These are phyloP conservation scores for Calvadosia cruxmelitensis DNA, from an alignment of 30 jellyfish, hydroid and myxozoan genomes.

Conservation along the genomic window DNA sequence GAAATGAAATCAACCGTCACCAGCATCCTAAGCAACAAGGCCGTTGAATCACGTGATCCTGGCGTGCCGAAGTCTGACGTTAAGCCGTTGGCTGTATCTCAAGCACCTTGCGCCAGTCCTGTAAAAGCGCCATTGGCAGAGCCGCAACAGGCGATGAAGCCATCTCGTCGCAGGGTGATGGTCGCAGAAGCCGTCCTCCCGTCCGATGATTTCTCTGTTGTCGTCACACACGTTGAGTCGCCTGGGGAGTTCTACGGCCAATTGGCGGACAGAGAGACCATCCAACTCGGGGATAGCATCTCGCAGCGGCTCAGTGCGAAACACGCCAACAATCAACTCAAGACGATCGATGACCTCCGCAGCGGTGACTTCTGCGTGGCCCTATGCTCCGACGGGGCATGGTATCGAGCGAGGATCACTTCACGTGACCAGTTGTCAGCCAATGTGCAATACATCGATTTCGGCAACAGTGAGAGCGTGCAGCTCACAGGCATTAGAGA, in stretches of 20 bases:
- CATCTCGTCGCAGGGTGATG: neutral
- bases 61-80: neutral
- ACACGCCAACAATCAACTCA: neutral
- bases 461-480: neutral
- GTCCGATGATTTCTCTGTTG: neutral
- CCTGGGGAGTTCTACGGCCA: neutral
- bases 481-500: neutral
- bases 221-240: neutral
- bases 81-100: neutral
- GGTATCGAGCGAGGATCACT: conserved; percentile 46
- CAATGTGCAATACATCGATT: neutral
- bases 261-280: neutral
- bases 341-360: neutral
- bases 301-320: neutral
- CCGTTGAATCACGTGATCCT: neutral
- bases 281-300: neutral
- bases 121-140: neutral
- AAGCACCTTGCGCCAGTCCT: neutral
- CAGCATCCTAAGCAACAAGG: neutral
- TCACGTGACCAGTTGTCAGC: neutral
- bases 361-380: conserved; percentile 45
- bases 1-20: neutral
- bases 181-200: neutral
- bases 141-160: neutral
- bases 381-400: conserved; percentile 23